Evolutionary conservation across 1,140 invertebrate species (phyloP), one percentile per base, ranked within the genome.

Genomic region (Drosophila bifasciata): DNA sequence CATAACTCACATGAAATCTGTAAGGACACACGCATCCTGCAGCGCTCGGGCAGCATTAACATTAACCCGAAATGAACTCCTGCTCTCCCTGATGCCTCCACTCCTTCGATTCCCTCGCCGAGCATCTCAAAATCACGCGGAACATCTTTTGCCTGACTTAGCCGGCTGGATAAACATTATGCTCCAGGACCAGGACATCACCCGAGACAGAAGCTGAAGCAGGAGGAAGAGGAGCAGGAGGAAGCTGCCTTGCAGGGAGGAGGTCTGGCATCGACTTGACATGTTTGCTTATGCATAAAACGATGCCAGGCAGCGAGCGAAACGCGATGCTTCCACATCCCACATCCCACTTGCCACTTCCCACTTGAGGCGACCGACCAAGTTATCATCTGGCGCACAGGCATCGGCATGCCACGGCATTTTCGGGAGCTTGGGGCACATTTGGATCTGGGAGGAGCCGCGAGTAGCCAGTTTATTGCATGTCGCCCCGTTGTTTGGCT

Each of bases 231-330:
- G 8, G 3, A 6, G 16, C 41, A 17, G 16, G 13, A 17, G 21
- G 36, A 0, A 13, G 23, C 6, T 5, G 48, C 16, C 7, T 28
- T 2, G 28, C 28, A 9, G 8, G 7, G 16, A 25, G n/a, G 41
- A 32, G 57, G 69, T 69, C 46, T 61, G 45, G 75, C 69, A 75
- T 59, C 64, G 74, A 50, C 53, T 83, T 86, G 81, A 86, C 81
- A 88, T 88, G 83, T 86, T 86, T 86, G 81, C 78, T 88, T 86
- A 81, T 88, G 83, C 83, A 86, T 88, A 83, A 86, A 86, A 85
- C 63, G 80, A 49, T 68, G 72, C 60, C 66, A 51, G 66, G 68
- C 68, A 45, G 25, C 66, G 48, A 55, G 41, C 44, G 41, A 46
- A 45, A 48, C 53, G 44, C 23, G 11, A 39, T 46, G 73, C 60